Conservation (phyloP, 2,888 invertebrate species). For the Sphaerophoria rueppellii region DNA sequence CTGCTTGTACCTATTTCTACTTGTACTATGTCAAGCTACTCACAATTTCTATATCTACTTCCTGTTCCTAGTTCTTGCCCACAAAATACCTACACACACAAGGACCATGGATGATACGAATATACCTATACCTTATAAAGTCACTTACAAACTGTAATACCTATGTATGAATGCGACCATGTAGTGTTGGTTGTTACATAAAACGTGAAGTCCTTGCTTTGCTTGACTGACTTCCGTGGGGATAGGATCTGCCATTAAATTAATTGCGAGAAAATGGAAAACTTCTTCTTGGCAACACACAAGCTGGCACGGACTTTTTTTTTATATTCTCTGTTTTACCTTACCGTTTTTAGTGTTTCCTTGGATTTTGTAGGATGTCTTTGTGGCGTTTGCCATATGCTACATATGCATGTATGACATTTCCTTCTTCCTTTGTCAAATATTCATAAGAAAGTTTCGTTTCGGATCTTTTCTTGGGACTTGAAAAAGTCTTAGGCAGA, state of each 20-base stretch:
- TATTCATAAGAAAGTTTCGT: constrained; percentile 66
- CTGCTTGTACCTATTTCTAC: constrained; percentile 6
- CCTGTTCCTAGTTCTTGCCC: constrained; percentile 12
- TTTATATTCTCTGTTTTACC: constrained; percentile 8
- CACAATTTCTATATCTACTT: constrained; percentile 17
- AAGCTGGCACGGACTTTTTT: constrained; percentile 51
- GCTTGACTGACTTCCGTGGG: constrained; percentile 65
- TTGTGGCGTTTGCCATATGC: constrained; percentile 14
- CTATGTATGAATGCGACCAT: background rate
- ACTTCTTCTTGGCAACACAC: constrained; percentile 64
- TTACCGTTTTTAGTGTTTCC: constrained; percentile 38
- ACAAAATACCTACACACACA: background rate
- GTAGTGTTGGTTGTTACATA: background rate
- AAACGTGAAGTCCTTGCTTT: constrained; percentile 47
- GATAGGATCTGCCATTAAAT: constrained; percentile 71
- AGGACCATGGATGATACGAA: too few species aligned
- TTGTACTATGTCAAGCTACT: constrained; percentile 15
- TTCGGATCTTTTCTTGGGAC: constrained; percentile 24
- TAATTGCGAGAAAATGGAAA: constrained; percentile 73
- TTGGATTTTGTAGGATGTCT: constrained; percentile 25
- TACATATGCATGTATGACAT: constrained; percentile 10
- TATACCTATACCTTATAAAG: too few species aligned
- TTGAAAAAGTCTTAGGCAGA: background rate
- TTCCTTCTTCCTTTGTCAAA: constrained; percentile 59
- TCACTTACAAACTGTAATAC: background rate